Evolutionary conservation across 2,113 vertebrate genomes (phyloP).

Genomic region (Podilymbus podiceps): DNA sequence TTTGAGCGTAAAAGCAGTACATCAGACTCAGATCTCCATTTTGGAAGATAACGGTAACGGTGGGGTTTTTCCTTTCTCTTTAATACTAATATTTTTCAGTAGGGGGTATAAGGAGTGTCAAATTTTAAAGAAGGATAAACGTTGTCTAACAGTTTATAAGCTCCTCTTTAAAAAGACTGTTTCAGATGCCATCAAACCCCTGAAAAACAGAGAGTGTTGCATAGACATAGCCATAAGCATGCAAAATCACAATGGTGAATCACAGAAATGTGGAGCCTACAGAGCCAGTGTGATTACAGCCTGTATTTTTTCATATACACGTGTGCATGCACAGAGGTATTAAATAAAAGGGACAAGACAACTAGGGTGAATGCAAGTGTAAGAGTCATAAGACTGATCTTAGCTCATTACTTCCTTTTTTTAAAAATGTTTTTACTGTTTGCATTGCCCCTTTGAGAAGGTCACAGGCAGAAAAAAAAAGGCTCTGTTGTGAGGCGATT

Average conservation of each 20-base stretch:
- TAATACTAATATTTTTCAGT: neutral
- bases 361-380: neutral
- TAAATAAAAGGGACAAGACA: neutral
- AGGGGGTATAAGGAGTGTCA: neutral
- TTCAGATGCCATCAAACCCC: neutral
- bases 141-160: neutral
- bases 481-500: neutral
- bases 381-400: neutral
- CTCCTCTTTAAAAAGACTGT: neutral
- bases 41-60: neutral
- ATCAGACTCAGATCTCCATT: neutral
- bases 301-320: neutral
- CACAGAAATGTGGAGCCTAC: rapidly evolving
- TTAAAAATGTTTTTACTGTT: neutral
- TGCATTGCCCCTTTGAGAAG: neutral
- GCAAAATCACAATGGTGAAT: neutral
- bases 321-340: too few relatives aligned
- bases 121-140: neutral
- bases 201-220: neutral
- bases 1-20: neutral
- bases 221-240: rapidly evolving
- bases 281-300: neutral
- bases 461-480: neutral
- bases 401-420: neutral
- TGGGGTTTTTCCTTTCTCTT: neutral